These are phyloP conservation scores for Datnioides undecimradiatus DNA, from an alignment of 2,113 vertebrate species.

Conservation along the genomic window DNA sequence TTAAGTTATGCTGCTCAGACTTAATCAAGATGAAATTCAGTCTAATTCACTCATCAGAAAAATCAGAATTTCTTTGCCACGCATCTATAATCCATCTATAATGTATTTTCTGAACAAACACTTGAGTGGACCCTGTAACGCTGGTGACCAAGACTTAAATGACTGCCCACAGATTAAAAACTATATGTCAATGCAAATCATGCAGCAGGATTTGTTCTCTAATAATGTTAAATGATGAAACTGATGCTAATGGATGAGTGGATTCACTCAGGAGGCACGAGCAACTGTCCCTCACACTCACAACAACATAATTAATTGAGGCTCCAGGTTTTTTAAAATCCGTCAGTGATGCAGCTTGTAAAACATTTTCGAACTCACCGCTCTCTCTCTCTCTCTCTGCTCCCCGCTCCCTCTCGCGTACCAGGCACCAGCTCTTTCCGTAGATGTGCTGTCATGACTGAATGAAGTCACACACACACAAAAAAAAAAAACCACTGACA, in stretches of 20 bases:
- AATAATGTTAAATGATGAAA: neutral
- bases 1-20: neutral
- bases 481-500: neutral
- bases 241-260: neutral
- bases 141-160: neutral
- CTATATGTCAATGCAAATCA: no score
- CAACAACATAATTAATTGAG: neutral
- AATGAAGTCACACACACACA: neutral
- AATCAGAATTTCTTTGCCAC: no score
- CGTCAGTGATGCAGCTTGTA: neutral
- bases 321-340: neutral
- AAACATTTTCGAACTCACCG: constrained; percentile 6
- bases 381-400: neutral
- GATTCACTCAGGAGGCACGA: neutral
- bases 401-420: neutral
- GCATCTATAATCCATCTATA: no score
- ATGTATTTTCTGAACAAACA: no score
- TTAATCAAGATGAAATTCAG: neutral
- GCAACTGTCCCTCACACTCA: neutral
- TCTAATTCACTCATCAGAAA: no score
- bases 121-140: no score
- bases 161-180: neutral
- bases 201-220: neutral
- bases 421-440: neutral
- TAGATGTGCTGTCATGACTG: neutral